phyloP scores from a whole-genome alignment of 2,113 vertebrate species.

The Otus sunia region DNA sequence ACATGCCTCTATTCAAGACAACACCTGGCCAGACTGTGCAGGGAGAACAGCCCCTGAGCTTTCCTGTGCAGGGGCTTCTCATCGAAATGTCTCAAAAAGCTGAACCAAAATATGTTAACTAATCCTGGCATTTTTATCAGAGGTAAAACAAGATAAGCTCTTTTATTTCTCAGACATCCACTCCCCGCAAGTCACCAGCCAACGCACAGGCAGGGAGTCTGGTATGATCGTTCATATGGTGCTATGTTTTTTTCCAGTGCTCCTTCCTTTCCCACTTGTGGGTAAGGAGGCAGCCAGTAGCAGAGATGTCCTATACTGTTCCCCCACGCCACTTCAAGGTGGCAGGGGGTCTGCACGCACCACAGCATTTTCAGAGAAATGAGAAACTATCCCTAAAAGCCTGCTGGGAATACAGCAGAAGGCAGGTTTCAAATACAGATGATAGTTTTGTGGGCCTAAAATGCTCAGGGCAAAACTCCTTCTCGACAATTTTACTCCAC shows the following conservation, averaged over 20 bases:
- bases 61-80: background rate
- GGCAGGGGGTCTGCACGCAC: background rate
- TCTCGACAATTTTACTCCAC: background rate
- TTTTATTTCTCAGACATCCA: background rate
- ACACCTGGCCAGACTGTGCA: background rate
- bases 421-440: background rate
- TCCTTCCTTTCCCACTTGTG: background rate
- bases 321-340: background rate
- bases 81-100: background rate
- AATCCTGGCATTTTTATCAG: background rate
- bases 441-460: background rate
- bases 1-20: background rate
- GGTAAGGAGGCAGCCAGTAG: background rate
- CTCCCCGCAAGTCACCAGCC: background rate
- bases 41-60: background rate
- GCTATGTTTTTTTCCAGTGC: background rate
- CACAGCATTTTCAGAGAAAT: background rate
- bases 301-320: background rate
- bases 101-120: background rate
- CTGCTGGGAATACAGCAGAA: background rate
- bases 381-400: background rate
- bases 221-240: background rate
- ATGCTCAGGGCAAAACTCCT: background rate
- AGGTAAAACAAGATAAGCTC: background rate
- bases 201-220: background rate